Evolutionary conservation across 1,140 invertebrate species (phyloP).

Genomic region (Microplitis demolitor): DNA sequence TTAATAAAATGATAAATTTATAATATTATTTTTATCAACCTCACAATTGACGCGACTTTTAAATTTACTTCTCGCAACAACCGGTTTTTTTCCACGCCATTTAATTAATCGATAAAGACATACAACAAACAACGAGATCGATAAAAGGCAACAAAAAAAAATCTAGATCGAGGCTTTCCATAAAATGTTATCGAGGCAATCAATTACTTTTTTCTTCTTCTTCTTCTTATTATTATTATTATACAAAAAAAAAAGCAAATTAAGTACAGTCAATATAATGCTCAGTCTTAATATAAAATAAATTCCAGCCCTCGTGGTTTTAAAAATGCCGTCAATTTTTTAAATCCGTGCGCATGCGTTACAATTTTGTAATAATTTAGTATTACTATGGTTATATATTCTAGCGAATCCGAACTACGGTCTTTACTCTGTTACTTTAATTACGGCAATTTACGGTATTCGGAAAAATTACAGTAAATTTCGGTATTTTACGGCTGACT

Average conservation of each 20-base stretch:
- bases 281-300: constrained; percentile 21
- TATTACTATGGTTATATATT: too few relatives aligned
- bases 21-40: background rate
- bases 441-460: too few relatives aligned
- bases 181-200: constrained; percentile 19
- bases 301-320: too few relatives aligned
- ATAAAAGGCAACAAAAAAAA: background rate
- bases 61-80: background rate
- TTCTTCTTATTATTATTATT: background rate
- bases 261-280: constrained; percentile 7
- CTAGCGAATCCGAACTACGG: too few relatives aligned
- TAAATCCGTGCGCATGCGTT: too few relatives aligned
- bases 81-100: constrained; percentile 7
- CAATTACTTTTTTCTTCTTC: constrained; percentile 10
- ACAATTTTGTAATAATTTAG: too few relatives aligned
- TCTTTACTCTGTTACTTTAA: too few relatives aligned
- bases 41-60: background rate
- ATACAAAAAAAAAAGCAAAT: background rate
- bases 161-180: constrained; percentile 26
- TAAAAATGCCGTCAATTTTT: too few relatives aligned
- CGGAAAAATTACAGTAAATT: too few relatives aligned
- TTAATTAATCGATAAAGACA: constrained; percentile 15
- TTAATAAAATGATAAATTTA: background rate
- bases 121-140: background rate
- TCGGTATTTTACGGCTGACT: too few relatives aligned